phyloP scores from a whole-genome alignment of 2,888 invertebrate genomes.

The Cephus nigrinus region DNA sequence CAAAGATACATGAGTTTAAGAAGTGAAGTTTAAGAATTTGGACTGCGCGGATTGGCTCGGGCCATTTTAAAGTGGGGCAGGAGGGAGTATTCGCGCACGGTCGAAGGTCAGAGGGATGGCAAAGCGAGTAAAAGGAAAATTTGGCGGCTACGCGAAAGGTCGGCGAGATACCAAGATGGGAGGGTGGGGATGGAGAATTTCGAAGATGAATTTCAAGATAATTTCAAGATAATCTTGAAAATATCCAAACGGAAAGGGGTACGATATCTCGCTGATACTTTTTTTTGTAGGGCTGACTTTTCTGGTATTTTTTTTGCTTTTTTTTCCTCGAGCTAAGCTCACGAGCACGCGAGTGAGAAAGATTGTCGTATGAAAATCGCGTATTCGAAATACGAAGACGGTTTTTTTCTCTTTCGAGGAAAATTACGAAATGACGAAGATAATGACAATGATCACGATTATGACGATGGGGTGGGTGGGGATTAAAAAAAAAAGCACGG shows the following conservation, averaged over 20 bases:
- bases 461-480: neutral
- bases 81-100: neutral
- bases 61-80: neutral
- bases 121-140: neutral
- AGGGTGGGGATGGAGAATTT: neutral
- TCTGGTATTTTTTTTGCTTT: neutral
- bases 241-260: conserved; percentile 11
- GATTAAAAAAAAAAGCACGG: neutral
- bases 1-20: conserved; percentile 45
- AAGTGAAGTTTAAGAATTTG: conserved; percentile 12
- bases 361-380: neutral
- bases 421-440: neutral
- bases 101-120: neutral
- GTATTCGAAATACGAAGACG: neutral
- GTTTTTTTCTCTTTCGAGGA: neutral
- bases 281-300: neutral
- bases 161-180: neutral
- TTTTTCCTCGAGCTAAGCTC: conserved; percentile 1
- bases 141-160: neutral
- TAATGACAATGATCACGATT: neutral
- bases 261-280: neutral
- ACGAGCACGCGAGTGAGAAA: neutral
- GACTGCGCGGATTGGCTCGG: neutral
- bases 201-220: neutral
- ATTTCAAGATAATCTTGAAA: neutral